Percentiles rank a stretch among this genome's conserved stretches.
phyloP scores from a whole-genome alignment of 1,140 invertebrate genomes.

The Colletes latitarsis region DNA sequence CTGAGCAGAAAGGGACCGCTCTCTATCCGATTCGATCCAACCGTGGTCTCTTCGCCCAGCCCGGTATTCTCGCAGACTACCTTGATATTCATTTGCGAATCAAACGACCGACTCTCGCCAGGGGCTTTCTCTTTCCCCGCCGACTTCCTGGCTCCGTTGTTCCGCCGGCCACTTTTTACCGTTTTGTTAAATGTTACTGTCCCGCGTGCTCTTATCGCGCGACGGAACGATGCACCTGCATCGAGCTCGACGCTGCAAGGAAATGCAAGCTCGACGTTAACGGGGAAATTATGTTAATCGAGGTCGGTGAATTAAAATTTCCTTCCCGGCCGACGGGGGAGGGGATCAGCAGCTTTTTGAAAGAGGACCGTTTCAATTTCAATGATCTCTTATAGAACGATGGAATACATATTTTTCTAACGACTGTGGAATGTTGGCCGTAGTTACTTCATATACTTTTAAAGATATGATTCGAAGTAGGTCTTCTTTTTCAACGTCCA shows the following conservation, averaged over 20 bases:
- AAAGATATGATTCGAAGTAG: too few species aligned
- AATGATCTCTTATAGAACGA: too few species aligned
- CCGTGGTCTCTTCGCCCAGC: background rate
- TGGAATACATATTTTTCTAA: too few species aligned
- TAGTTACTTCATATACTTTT: too few species aligned
- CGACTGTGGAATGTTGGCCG: too few species aligned
- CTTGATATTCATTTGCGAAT: conserved; percentile 38
- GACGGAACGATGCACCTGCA: conserved; percentile 26
- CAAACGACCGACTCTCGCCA: background rate
- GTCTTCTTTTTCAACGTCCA: too few species aligned
- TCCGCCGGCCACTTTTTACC: conserved; percentile 23
- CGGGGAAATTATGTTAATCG: conserved; percentile 51
- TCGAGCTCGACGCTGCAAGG: conserved; percentile 13
- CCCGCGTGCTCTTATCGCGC: conserved; percentile 28
- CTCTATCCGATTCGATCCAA: conserved; percentile 13
- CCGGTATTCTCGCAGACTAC: background rate
- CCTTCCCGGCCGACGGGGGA: background rate
- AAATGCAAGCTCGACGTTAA: conserved; percentile 33
- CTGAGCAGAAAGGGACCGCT: background rate
- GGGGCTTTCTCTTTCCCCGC: background rate
- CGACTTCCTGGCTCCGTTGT: conserved; percentile 16
- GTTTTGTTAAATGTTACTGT: conserved; percentile 43
- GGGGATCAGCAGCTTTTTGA: too few species aligned
- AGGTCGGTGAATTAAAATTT: conserved; percentile 34
- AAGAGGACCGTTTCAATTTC: too few species aligned